phyloP scores from a whole-genome alignment of 2,797 vertebrate species.

The Hephaestus fuliginosus region DNA sequence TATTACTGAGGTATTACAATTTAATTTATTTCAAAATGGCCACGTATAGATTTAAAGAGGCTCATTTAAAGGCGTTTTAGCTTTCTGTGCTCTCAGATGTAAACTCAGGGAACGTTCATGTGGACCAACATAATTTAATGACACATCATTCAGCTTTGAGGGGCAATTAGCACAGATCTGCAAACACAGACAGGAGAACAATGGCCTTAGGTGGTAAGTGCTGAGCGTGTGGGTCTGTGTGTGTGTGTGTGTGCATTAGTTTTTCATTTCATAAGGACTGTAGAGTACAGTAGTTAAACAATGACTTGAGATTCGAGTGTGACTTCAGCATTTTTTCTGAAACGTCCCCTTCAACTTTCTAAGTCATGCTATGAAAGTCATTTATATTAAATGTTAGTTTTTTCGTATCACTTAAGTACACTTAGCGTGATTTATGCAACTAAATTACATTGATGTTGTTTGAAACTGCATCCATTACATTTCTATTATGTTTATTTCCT shows the following conservation, averaged over 20 bases:
- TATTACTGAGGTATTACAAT: background rate
- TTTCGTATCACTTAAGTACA: background rate
- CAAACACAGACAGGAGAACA: conserved; percentile 52
- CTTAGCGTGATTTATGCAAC: conserved; percentile 15
- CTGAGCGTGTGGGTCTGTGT: conserved; percentile 30
- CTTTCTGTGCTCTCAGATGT: conserved; percentile 19
- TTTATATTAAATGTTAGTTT: conserved; percentile 2
- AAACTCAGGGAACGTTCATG: conserved; percentile 26
- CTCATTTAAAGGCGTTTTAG: background rate
- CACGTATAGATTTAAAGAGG: background rate
- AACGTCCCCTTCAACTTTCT: background rate
- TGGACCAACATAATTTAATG: conserved; percentile 50
- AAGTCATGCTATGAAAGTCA: background rate
- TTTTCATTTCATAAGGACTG: conserved; percentile 37
- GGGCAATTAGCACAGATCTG: conserved; percentile 66
- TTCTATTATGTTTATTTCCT: background rate
- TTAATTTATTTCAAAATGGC: conserved; percentile 8
- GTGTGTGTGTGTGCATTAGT: conserved; percentile 8
- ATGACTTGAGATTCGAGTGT: conserved; percentile 31
- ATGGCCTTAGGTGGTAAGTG: conserved; percentile 46
- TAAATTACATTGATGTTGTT: conserved; percentile 2
- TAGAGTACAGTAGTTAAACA: conserved; percentile 21
- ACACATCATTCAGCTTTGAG: conserved; percentile 60
- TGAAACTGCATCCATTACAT: background rate
- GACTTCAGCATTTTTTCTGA: background rate